Evolutionary conservation across 2,888 invertebrate species (phyloP).

Genomic region (Campoplex nolae): DNA sequence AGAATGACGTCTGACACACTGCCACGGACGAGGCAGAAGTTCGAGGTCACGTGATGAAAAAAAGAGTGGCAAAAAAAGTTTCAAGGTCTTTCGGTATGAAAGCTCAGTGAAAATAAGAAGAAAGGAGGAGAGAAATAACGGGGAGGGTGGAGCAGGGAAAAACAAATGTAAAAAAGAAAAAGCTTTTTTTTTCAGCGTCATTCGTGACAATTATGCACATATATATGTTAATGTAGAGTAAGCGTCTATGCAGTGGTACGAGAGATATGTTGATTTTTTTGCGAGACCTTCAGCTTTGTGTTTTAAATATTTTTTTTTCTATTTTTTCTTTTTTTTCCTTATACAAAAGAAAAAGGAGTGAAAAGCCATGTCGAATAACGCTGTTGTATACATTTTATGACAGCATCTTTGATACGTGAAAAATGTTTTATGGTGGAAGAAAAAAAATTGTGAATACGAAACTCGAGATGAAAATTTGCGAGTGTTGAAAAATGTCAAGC

Average conservation of each 20-base stretch:
- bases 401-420: not conserved
- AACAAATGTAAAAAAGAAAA: not conserved
- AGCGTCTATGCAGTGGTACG: not conserved
- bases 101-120: constrained; percentile 16
- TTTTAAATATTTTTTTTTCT: not conserved
- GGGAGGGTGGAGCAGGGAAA: not conserved
- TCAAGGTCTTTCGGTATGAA: constrained; percentile 36
- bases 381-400: not conserved
- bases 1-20: constrained; percentile 26
- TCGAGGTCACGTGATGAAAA: constrained; percentile 46
- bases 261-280: constrained; percentile 28
- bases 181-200: constrained; percentile 13
- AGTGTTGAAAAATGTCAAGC: not conserved
- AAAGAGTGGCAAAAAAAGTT: constrained; percentile 48
- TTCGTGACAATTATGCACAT: constrained; percentile 20
- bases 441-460: not conserved
- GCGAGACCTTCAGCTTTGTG: constrained; percentile 42
- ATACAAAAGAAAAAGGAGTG: constrained; percentile 21
- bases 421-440: not conserved
- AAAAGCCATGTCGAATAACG: constrained; percentile 13
- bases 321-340: constrained; percentile 14
- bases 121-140: not conserved
- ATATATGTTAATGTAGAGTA: not conserved
- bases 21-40: constrained; percentile 28
- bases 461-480: not conserved